phyloP scores from a whole-genome alignment of 2,888 invertebrate species.

The Petrolisthes cinctipes region DNA sequence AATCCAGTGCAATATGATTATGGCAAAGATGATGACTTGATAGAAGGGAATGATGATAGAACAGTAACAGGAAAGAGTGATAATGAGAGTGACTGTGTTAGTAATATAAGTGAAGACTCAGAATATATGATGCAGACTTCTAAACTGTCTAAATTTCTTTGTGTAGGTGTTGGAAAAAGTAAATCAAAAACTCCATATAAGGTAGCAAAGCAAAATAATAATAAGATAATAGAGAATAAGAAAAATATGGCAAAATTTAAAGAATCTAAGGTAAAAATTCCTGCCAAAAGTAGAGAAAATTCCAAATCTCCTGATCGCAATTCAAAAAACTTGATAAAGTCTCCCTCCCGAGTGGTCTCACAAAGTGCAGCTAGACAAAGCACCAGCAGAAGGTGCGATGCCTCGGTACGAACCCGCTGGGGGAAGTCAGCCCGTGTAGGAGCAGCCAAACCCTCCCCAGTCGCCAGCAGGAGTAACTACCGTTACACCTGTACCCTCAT shows the following conservation, averaged over 20 bases:
- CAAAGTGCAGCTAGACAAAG: conserved; percentile 59
- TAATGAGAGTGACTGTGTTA: conserved; percentile 69
- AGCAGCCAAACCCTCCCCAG: conserved; percentile 43
- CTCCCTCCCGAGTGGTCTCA: conserved; percentile 65
- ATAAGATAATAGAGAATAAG: conserved; percentile 58
- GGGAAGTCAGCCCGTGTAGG: conserved; percentile 58
- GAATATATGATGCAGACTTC: conserved; percentile 65
- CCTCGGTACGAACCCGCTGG: conserved; percentile 52
- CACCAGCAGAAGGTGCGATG: conserved; percentile 43
- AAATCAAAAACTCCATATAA: conserved; percentile 63
- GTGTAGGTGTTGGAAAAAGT: conserved; percentile 64
- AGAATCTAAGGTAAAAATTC: conserved; percentile 53
- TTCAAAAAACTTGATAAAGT: conserved; percentile 66
- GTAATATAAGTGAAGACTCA: conserved; percentile 65
- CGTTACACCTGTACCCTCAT: conserved; percentile 59
- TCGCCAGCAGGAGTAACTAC: conserved; percentile 44
- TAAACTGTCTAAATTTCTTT: conserved; percentile 64
- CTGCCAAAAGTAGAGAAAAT: conserved; percentile 57
- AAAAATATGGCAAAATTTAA: conserved; percentile 62
- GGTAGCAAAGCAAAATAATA: conserved; percentile 61
- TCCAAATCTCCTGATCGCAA: conserved; percentile 62
- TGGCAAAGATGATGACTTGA: conserved; percentile 51
- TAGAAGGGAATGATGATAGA: conserved; percentile 61
- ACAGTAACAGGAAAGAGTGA: conserved; percentile 71
- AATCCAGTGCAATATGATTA: conserved; percentile 61